These are phyloP conservation scores for Oryzaephilus surinamensis DNA, from an alignment of 1,140 invertebrate genomes.

Conservation along the genomic window DNA sequence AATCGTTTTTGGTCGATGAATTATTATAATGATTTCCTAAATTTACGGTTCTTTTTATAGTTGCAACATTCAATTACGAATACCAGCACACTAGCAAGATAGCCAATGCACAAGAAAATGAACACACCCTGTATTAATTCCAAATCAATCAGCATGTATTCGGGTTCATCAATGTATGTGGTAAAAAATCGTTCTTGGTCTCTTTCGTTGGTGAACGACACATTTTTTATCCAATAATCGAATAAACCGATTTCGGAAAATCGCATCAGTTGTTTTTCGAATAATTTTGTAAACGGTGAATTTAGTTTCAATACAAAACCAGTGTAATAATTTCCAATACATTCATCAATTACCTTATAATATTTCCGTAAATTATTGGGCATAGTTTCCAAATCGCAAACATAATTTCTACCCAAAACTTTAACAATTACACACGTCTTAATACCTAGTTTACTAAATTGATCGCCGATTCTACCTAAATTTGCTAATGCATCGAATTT, in stretches of 20 bases:
- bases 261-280: slow-evolving; percentile 4
- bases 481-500: not conserved
- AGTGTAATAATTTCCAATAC: slow-evolving; percentile 4
- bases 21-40: too few relatives aligned
- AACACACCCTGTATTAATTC: too few relatives aligned
- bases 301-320: slow-evolving; percentile 7
- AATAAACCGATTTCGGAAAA: slow-evolving; percentile 8
- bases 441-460: not conserved
- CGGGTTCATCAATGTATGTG: too few relatives aligned
- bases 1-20: too few relatives aligned
- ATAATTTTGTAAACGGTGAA: slow-evolving; percentile 8
- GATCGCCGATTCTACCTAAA: not conserved
- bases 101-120: too few relatives aligned
- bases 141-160: too few relatives aligned
- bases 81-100: too few relatives aligned
- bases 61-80: too few relatives aligned
- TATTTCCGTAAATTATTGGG: too few relatives aligned
- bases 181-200: too few relatives aligned
- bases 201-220: not conserved
- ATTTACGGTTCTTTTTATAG: too few relatives aligned
- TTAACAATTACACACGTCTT: slow-evolving; percentile 1
- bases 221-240: slow-evolving; percentile 8
- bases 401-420: slow-evolving; percentile 3
- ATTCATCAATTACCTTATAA: too few relatives aligned
- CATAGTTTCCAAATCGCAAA: slow-evolving; percentile 8